Evolutionary conservation across 2,888 invertebrate genomes (phyloP).

Genomic region (Orchesella flavescens): DNA sequence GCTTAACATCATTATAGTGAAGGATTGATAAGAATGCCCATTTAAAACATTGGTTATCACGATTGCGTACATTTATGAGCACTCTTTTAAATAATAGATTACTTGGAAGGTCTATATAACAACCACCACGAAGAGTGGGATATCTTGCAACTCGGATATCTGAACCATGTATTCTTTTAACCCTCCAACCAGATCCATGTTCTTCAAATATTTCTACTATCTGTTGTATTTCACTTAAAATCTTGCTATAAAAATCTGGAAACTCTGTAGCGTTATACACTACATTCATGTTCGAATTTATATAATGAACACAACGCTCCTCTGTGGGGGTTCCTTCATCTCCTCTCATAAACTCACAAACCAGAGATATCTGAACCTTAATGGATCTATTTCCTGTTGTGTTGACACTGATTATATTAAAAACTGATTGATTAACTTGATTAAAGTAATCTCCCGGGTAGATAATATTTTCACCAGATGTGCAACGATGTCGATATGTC

Average conservation of each 20-base stretch:
- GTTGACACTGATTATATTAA: slow-evolving; percentile 8
- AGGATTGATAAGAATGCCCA: slow-evolving; percentile 34
- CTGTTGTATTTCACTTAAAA: background rate
- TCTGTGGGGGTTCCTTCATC: background rate
- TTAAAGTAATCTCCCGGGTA: background rate
- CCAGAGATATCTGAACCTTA: slow-evolving; percentile 24
- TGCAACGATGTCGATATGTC: slow-evolving; percentile 18
- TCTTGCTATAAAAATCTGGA: background rate
- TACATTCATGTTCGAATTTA: slow-evolving; percentile 12
- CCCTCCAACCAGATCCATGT: slow-evolving; percentile 32
- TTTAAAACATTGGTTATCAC: slow-evolving; percentile 29
- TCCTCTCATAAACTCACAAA: background rate
- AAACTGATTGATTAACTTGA: background rate
- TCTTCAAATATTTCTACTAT: slow-evolving; percentile 30
- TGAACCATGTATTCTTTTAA: slow-evolving; percentile 12
- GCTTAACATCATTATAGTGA: slow-evolving; percentile 29
- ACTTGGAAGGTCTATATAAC: background rate
- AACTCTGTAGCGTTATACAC: background rate
- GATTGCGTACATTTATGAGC: slow-evolving; percentile 28
- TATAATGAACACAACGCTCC: slow-evolving; percentile 7
- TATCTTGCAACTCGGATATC: slow-evolving; percentile 24
- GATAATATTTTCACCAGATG: background rate
- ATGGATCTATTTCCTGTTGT: background rate
- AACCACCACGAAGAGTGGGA: background rate
- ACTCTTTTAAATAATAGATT: background rate